Conservation (phyloP, 2,113 vertebrate species). For the Echinops telfairi region DNA sequence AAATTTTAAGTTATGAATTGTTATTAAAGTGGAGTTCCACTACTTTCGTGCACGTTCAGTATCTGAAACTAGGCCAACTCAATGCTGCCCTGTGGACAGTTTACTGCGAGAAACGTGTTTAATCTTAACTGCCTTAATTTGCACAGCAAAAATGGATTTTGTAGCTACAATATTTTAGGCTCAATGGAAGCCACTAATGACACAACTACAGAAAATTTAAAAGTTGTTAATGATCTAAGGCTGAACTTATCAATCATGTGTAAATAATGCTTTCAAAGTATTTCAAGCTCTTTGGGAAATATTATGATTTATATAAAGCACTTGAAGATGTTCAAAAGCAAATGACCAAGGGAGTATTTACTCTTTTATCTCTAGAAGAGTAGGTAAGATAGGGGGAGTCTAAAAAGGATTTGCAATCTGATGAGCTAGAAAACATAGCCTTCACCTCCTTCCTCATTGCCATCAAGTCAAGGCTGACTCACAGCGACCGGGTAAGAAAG, state of each 20-base stretch:
- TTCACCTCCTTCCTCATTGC: too few species aligned
- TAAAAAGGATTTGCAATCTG: neutral
- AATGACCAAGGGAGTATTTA: neutral
- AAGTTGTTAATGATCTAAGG: neutral
- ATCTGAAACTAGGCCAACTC: conserved; percentile 33
- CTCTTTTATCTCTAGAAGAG: neutral
- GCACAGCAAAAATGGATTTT: neutral
- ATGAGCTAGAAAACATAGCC: neutral
- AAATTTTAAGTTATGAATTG: conserved; percentile 55
- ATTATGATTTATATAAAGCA: conserved; percentile 31
- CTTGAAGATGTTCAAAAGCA: conserved; percentile 4
- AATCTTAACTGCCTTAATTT: neutral
- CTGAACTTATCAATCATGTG: neutral
- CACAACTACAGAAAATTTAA: neutral
- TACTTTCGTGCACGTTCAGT: conserved; percentile 26
- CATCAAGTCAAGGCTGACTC: too few species aligned
- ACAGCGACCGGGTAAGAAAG: too few species aligned
- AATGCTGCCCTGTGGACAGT: neutral
- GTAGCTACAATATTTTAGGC: neutral
- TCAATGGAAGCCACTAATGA: neutral
- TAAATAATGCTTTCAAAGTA: neutral
- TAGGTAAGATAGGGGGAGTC: neutral
- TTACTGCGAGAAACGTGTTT: neutral
- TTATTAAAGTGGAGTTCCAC: conserved; percentile 39
- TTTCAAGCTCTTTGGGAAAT: neutral